Base-by-base conservation (phyloP, 2,113 vertebrate species). In the Setophaga petechia region DNA sequence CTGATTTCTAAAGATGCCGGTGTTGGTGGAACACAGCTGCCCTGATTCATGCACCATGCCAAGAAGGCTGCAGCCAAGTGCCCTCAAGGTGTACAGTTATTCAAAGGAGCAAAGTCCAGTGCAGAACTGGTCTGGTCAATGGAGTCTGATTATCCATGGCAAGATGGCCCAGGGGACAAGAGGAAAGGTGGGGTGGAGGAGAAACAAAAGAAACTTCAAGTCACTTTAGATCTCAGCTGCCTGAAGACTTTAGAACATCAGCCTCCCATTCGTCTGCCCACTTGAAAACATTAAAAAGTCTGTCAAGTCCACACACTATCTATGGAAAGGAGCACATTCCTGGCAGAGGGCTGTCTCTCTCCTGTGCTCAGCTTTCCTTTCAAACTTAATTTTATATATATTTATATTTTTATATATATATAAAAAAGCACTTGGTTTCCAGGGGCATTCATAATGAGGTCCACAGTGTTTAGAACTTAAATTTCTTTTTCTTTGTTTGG, bases 381-480 rank as follows among this genome's bases (percentile, higher is more conserved):
- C 97, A 95, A 91, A 83, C 90, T 97, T 95, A 95, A 92, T 92
- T 95, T 96, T 94, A 94, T 96, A 94, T 96, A 96, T 92, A 91
- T 95, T 87, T 96, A 95, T 96, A 95, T 95, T 94, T 95, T 89
- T 97, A 95, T 96, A 96, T 96, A 97, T 96, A 96, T 94, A 95
- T 97, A 97, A 97, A 98, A 97, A 98, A 98, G 98, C 98, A 98
- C 98, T 98, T 98, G 97, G 97, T 97, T 98, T 97, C 98, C 97
- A 97, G 96, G 98, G 97, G 97, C 97, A 83, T 98, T 98, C 96
- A 96, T 87, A 97, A 98, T 98, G 98, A 98, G 98, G 98, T 98
- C 98, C 98, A 98, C 98, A 98, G 98, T 98, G 98, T 98, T 98
- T 98, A 98, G 97, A 98, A 98, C 98, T 98, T 97, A 98, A 98